Evolutionary conservation across 2,113 vertebrate genomes (phyloP), one percentile per base, ranked within the genome.

Genomic region (human (Homo sapiens)): DNA sequence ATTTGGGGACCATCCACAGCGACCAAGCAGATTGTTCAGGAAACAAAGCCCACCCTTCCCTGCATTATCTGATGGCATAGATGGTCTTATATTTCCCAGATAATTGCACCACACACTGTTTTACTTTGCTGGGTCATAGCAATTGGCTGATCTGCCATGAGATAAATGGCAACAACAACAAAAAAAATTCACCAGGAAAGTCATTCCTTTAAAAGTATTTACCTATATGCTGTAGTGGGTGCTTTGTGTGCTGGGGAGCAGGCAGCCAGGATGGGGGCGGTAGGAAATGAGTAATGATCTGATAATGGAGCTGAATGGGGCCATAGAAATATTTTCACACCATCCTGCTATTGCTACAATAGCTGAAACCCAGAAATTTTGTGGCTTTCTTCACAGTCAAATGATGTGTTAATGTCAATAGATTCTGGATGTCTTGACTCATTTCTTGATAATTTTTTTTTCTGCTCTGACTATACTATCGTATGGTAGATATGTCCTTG

Each of bases 41-140:
- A 97, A 97, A 98, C 97, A 98, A 98, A 97, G 95, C 95, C 97
- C 97, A 96, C 94, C 96, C 85, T 97, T 95, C 94, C 95, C 86
- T 72, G 88, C 75, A 84, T 97, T 97, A 97, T 97, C 98, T 97
- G 97, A 97, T 97, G 96, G 78, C 88, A 84, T 27, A 48, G 96
- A 91, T 88, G 78, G 95, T 97, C 96, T 98, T 97, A 91, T 94
- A 97, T 98, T 98, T 98, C 98, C 64, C 94, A 96, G 97, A 98
- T 98, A 97, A 98, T 97, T 97, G 93, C 40, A 93, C 95, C 97
- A 94, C 93, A 96, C 95, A 96, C 96, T 97, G 97, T 96, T 96
- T 96, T 95, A 93, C 95, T 97, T 95, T 97, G 93, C 96, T 95
- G 70, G 97, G 89, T 97, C 96, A 97, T 86, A 97, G 94, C 88